Evolutionary conservation across 2,797 vertebrate species (phyloP), one percentile per base, ranked within the genome.

Genomic region (Steatocranus sp.): DNA sequence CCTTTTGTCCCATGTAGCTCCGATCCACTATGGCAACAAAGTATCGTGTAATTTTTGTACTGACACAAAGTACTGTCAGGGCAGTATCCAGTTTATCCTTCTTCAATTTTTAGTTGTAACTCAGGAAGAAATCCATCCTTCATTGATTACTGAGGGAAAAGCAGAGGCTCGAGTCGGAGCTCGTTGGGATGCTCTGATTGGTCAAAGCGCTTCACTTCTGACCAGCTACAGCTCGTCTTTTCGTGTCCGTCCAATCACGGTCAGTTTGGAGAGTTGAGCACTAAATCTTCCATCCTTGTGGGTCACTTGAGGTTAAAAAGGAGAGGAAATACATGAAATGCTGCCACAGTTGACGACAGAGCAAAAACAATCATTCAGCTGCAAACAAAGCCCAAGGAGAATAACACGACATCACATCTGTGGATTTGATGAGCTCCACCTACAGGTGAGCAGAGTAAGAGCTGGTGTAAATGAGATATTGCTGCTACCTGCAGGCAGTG

Each of bases 231-330:
- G 96, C 92, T 99, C 98, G 0, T 96, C 96, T 10, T 92, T 98
- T 36, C 83, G 66, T 0, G 95, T 96, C 86, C 92, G 96, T 83
- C 97, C 98, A 53, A 98, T 96, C 7, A 96, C 87, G 58, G 96
- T 94, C 79, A 99, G 91, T 81, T 99, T 99, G 84, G 97, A 98
- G 23, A 99, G 97, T 76, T 99, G 97, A 0, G 98, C 96, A 3
- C 81, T 97, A 96, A 99, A 99, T 81, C 96, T 97, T 38, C 98
- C 98, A 4, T 97, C 97, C 70, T 87, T 97, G 86, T 99, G 97
- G 79, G 96, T 95, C 94, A 99, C 98, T 99, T 80, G 12, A 86
- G 75, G 78, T 78, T 30, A 88, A 75, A 87, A 50, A 25, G n/a
- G 9, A 92, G 49, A 92, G 27, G 5, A 51, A 87, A 84, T n/a